Evolutionary conservation across 2,797 vertebrate genomes (phyloP), one percentile per base, ranked within the genome.

Genomic region (Rhinoraja longicauda): DNA sequence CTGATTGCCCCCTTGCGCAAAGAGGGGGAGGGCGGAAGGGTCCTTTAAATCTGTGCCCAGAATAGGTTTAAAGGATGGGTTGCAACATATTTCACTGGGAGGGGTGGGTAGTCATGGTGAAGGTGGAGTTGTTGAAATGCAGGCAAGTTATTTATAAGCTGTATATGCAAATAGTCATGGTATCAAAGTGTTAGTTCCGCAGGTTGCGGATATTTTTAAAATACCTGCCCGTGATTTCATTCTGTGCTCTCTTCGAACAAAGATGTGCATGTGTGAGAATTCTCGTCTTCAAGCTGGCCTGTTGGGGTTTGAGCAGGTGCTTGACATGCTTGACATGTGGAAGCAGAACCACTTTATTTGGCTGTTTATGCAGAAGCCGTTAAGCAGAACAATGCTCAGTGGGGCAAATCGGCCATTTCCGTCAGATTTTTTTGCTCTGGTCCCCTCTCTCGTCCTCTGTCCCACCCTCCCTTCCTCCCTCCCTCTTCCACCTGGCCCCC

Each of bases 321-420:
- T 75, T 92, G 70, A 92, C 73, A 92, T 92, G 70, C 57, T 75
- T 92, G 70, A 92, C 73, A 92, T 45, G 90, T 92, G 70, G 45
- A 92, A 92, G 90, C 39, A 92, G 90, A 92, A 92, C 24, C 57
- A 12, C 39, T 73, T 75, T 75, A 72, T 53, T 29, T 92, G 90
- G 90, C 72, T 13, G 24, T 92, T 72, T 4, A 59, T 75, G 90
- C 64, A 92, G 90, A 57, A 92, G 72, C 70, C 17, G 13, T 91
- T 73, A 45, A 91, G 67, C 90, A 53, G 90, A 73, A 91, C 64
- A 26, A 10, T 73, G 32, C 36, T 91, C 67, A 45, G 64, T 53
- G 39, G 32, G n/a, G n/a, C n/a, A 29, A 62, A 29, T 59, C 53
- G 15, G n/a, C 13, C 26, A 59, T 10, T 88, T 36, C n/a, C 19